These are phyloP conservation scores for Piezodorus guildinii DNA, from an alignment of 1,140 invertebrate genomes.

Conservation along the genomic window DNA sequence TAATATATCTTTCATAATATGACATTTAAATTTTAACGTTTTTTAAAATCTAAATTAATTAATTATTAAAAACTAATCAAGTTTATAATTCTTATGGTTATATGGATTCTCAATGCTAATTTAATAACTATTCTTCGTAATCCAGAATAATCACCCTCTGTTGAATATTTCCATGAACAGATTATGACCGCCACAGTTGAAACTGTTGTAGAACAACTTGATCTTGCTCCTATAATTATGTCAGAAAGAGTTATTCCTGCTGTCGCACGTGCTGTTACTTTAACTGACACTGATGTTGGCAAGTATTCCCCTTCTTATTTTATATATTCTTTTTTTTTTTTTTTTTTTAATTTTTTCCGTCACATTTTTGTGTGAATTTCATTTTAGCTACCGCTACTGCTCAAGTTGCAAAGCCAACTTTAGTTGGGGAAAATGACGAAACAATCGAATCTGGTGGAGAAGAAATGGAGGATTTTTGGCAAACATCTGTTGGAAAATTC, in stretches of 20 bases:
- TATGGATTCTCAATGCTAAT: no score
- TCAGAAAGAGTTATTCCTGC: slow-evolving; percentile 69
- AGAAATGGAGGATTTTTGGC: slow-evolving; percentile 73
- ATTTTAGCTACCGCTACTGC: slow-evolving; percentile 45
- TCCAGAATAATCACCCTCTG: no score
- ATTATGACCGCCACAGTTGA: slow-evolving; percentile 88
- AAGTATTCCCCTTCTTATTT: slow-evolving; percentile 31
- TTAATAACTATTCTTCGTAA: no score
- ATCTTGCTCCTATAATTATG: slow-evolving; percentile 66
- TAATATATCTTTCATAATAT: no score
- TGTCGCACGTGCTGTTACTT: slow-evolving; percentile 70
- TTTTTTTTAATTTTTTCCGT: not conserved
- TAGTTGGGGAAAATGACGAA: slow-evolving; percentile 57
- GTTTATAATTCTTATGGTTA: no score
- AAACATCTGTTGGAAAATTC: slow-evolving; percentile 84
- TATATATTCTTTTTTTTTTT: slow-evolving; percentile 1
- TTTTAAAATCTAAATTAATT: no score
- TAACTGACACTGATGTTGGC: slow-evolving; percentile 82
- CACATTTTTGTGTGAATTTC: not conserved
- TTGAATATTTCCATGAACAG: slow-evolving; percentile 36
- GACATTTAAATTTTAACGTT: no score
- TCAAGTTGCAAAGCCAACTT: slow-evolving; percentile 50
- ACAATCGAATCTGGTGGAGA: slow-evolving; percentile 52
- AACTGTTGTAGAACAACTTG: slow-evolving; percentile 79
- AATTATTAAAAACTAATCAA: no score